Base-by-base conservation (phyloP, 2,797 vertebrate genomes). In the Bothrops alternatus region DNA sequence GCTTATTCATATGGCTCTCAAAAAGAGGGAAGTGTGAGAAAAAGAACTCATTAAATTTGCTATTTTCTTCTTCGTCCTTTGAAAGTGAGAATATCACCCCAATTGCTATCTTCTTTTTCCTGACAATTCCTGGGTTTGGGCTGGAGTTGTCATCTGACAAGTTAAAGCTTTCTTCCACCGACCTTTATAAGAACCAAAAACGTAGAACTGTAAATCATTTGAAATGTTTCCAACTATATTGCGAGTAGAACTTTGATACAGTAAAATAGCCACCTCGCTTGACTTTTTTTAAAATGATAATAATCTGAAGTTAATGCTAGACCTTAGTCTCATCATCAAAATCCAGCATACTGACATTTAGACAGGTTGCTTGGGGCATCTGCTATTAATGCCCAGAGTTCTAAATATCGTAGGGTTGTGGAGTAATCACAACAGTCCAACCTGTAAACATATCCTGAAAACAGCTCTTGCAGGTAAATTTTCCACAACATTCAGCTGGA, bases 1-100 rank as follows among this genome's bases (percentile, higher is more conserved):
- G 98, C 96, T 99, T 99, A 98, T 99, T 99, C 98, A 99, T 99
- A 97, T 99, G 99, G 98, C 99, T 99, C 98, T 99, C 99, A 96
- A 99, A 99, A 56, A 99, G 99, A 65, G 99, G 99, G 94, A 99
- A 99, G 97, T 99, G 99, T 63, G 99, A 99, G 97, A 99, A 99
- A 97, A 99, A 99, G 97, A 99, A 99, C 93, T 99, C 99, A 90
- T 99, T 98, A 97, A 99, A 99, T 96, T 98, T 99, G 97, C 94
- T 98, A 96, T 98, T 99, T 97, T 99, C 99, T 93, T 99, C 99
- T 73, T 98, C 97, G 91, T 99, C 98, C 94, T 98, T 97, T 2
- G 99, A 99, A 94, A 99, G 97, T 92, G 98, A 98, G 97, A 99
- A 99, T 95, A 99, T 99, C 91, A 99, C 98, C 0, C 99, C 99